Evolutionary conservation across 37 sponge, comb jelly and placozoan species (phyloP), one percentile per base, ranked within the genome.

Genomic region (Hormiphora californensis): DNA sequence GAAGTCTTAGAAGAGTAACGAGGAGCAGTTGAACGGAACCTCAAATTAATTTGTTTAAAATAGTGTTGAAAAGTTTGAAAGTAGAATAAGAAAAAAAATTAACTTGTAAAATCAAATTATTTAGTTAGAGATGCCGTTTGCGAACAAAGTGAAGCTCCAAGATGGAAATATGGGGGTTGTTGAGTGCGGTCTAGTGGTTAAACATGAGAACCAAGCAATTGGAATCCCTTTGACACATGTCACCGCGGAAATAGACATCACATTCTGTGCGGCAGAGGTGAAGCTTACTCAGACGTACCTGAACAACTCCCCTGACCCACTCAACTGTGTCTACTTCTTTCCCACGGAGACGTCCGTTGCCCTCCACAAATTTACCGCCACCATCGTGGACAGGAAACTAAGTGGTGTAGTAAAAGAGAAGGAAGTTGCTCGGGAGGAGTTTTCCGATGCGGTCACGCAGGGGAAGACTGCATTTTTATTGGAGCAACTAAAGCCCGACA

Each of bases 401-500:
- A 73, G 54, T 28, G 94, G 90, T 3, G 88, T 87, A 34, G 51
- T 94, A 23, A 69, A 85, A 32, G 92, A 90, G 88, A 92, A 90
- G 46, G 90, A 89, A 87, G 91, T 92, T 54, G 94, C 94, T 1
- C 88, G 34, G 55, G 39, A 63, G 21, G 61, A 59, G 65, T 94
- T 92, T 55, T 90, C 92, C 25, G 90, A 94, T 32, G 94, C 92
- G 27, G 87, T 92, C 0, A 86, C 91, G 43, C 87, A 91, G 36
- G 94, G 92, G 0, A 35, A 40, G 44, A 90, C 92, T 78, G 94
- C 94, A 40, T 88, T 89, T 0, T 39, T 90, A 1, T 92, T 44
- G 9, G 91, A 94, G 54, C 91, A 94, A 63, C 88, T 89, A 61
- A 44, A 63, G 0, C 89, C 89, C 41, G 94, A 94, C 87, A 92